A percentile compares a stretch with the other conserved stretches of the same genome.
phyloP scores from a whole-genome alignment of 2,113 vertebrate species.

The Cottus gobio region DNA sequence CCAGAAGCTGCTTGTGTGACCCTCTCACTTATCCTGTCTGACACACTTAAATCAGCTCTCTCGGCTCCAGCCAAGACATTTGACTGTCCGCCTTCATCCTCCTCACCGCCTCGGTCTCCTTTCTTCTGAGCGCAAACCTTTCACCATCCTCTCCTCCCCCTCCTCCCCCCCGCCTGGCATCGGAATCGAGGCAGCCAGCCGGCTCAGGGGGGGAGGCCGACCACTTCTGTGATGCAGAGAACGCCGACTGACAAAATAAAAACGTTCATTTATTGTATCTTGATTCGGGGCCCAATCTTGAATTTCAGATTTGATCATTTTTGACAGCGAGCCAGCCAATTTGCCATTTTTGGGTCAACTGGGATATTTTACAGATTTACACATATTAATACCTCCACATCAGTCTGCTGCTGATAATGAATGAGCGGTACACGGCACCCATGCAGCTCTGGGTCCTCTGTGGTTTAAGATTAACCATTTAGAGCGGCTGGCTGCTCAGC shows the following conservation, averaged over 20 bases:
- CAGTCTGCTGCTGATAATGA: slow-evolving; percentile 24
- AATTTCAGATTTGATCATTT: background rate
- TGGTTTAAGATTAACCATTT: slow-evolving; percentile 77
- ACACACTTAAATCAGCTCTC: slow-evolving; percentile 26
- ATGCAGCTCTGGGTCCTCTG: slow-evolving; percentile 37
- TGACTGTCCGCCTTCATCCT: slow-evolving; percentile 32
- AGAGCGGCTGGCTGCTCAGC: slow-evolving; percentile 75
- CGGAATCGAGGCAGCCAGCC: background rate
- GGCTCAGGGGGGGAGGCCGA: background rate
- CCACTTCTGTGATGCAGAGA: slow-evolving; percentile 1
- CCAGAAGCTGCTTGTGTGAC: slow-evolving; percentile 43
- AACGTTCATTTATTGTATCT: background rate
- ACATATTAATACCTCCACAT: background rate
- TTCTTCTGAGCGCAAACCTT: slow-evolving; percentile 29
- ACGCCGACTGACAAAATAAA: background rate
- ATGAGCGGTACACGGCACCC: slow-evolving; percentile 7
- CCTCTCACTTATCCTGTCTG: slow-evolving; percentile 46
- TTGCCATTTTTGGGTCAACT: background rate
- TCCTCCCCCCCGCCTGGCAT: fast-evolving
- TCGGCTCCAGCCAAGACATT: slow-evolving; percentile 24
- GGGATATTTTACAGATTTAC: slow-evolving; percentile 9
- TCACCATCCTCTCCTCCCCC: background rate
- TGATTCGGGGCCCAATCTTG: background rate
- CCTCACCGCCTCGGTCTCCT: background rate
- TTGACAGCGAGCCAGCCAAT: background rate